Evolutionary conservation across 2,888 invertebrate genomes (phyloP).

Genomic region (Azorinus chamasolen): DNA sequence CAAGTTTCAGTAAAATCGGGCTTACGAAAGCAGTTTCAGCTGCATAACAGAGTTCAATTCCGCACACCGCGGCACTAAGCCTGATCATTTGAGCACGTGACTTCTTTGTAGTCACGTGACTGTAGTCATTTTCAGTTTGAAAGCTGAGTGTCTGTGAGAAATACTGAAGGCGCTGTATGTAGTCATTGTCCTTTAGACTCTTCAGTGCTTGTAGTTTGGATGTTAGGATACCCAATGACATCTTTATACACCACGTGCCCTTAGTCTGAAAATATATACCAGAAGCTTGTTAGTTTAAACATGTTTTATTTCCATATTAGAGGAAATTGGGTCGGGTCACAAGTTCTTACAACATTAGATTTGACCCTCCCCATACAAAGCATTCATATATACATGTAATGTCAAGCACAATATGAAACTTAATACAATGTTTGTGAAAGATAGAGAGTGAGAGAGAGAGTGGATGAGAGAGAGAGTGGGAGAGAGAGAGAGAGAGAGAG

Average conservation of each 20-base stretch:
- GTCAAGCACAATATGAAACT: too few species aligned
- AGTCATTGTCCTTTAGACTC: slow-evolving; percentile 68
- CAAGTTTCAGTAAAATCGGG: slow-evolving; percentile 95
- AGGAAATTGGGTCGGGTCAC: too few species aligned
- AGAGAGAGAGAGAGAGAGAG: too few species aligned
- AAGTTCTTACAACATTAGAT: too few species aligned
- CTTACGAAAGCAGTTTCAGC: slow-evolving; percentile 99
- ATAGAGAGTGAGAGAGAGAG: too few species aligned
- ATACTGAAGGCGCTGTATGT: slow-evolving; percentile 62
- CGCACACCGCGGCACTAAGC: slow-evolving; percentile 98
- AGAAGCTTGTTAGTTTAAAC: too few species aligned
- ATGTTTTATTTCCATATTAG: too few species aligned
- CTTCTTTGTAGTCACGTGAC: slow-evolving; percentile 86
- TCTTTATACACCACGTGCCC: slow-evolving; percentile 35
- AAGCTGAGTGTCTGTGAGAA: slow-evolving; percentile 42
- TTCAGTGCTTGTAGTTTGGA: slow-evolving; percentile 79
- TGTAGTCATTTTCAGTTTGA: slow-evolving; percentile 55
- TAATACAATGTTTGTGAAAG: too few species aligned
- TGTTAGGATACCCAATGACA: slow-evolving; percentile 82
- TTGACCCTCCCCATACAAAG: too few species aligned
- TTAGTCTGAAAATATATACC: too few species aligned
- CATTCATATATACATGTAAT: too few species aligned
- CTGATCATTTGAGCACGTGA: slow-evolving; percentile 89
- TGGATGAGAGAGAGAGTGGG: too few species aligned
- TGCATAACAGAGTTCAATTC: slow-evolving; percentile 98